A percentile compares a stretch with the other conserved stretches of the same genome.
Evolutionary conservation across 2,797 vertebrate species (phyloP).

Genomic region (Epinephelus coioides): DNA sequence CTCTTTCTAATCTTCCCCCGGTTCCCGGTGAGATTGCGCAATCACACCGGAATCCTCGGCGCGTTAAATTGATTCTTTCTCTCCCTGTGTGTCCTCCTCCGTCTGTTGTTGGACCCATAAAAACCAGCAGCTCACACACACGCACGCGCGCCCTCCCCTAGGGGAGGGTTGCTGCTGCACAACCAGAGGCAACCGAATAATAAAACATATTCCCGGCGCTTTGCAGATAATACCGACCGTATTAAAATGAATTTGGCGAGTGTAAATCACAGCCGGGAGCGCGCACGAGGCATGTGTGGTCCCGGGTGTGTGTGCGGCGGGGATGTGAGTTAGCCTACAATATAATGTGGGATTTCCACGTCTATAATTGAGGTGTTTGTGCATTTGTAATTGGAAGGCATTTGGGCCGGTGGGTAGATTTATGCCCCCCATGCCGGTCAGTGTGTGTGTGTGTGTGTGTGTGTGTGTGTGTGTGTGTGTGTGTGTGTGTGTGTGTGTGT

Average conservation of each 20-base stretch:
- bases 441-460: not conserved
- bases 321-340: slow-evolving; percentile 26
- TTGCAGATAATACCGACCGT: slow-evolving; percentile 70
- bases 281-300: slow-evolving; percentile 40
- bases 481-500: slow-evolving; percentile 3
- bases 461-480: not conserved
- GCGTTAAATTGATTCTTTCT: slow-evolving; percentile 82
- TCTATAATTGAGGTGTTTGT: slow-evolving; percentile 63
- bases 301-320: not conserved
- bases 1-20: slow-evolving; percentile 72
- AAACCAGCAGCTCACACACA: slow-evolving; percentile 47
- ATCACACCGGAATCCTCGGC: slow-evolving; percentile 77
- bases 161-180: slow-evolving; percentile 26
- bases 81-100: slow-evolving; percentile 64
- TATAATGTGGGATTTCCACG: slow-evolving; percentile 33
- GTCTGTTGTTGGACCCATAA: slow-evolving; percentile 69
- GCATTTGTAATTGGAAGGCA: slow-evolving; percentile 50
- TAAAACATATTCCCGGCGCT: slow-evolving; percentile 74
- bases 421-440: slow-evolving; percentile 21
- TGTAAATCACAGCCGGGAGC: slow-evolving; percentile 62
- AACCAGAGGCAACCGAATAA: slow-evolving; percentile 66
- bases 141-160: slow-evolving; percentile 24
- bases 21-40: slow-evolving; percentile 82
- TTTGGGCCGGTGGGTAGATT: slow-evolving; percentile 52
- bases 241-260: slow-evolving; percentile 69